Conservation (phyloP, 2,113 vertebrate species). For the Callochromis pleurospilus region DNA sequence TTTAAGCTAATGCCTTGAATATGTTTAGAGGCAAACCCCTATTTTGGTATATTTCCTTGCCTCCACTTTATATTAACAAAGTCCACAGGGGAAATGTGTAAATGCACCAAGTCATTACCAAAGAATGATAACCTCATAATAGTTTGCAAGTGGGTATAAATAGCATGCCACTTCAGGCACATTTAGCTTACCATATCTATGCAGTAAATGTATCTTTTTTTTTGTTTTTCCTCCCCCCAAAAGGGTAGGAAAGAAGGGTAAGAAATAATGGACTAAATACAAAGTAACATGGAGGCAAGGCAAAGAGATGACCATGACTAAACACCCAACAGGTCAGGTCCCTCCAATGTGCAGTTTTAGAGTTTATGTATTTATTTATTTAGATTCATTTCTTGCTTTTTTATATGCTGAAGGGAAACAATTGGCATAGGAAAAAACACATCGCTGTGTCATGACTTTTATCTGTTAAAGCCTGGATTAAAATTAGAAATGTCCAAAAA, state of each 20-base stretch:
- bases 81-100: neutral
- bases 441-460: neutral
- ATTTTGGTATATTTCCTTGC: neutral
- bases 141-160: neutral
- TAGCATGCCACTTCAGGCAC: neutral
- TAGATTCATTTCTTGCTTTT: neutral
- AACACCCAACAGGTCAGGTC: neutral
- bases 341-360: neutral
- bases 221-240: neutral
- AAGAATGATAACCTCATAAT: neutral
- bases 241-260: neutral
- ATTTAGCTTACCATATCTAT: neutral
- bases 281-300: neutral
- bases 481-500: neutral
- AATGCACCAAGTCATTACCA: neutral
- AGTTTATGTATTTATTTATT: neutral
- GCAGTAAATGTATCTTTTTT: neutral
- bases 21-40: neutral
- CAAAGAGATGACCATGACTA: neutral
- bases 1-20: neutral
- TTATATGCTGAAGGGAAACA: neutral
- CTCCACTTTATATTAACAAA: neutral
- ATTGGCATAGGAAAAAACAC: neutral
- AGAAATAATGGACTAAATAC: neutral
- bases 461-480: neutral